Base-by-base conservation (phyloP, 2,797 vertebrate species). In the Sphenopsis melanotis region DNA sequence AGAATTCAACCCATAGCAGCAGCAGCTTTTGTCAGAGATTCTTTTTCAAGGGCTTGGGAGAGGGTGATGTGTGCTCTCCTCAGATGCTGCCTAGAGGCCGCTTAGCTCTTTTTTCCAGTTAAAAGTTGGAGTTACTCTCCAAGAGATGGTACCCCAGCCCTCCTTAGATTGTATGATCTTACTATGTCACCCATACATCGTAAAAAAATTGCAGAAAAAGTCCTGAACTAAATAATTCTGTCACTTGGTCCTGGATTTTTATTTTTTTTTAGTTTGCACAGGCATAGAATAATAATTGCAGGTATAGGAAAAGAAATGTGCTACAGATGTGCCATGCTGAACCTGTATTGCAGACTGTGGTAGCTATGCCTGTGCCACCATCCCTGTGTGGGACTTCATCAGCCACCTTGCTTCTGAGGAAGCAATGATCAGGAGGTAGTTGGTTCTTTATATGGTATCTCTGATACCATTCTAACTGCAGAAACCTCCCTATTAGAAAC, bases 121-220 rank as follows among this genome's bases (percentile, higher is more conserved):
- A 47, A 39, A 8, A 12, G 15, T 10, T n/a, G 15, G 42, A 90
- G 57, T 6, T 77, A 15, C 9, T 71, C 11, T 82, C 44, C 10
- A 24, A 13, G 30, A 49, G 24, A 20, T 20, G 17, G 29, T 30
- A 11, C 27, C 29, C 32, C 19, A 37, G 29, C 21, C 27, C 17
- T 89, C 22, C 50, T 56, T 52, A 37, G 11, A 8, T 12, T 36
- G 17, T 6, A 4, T 3, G 5, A 37, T 46, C 9, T 63, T 55
- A 17, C 12, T 17, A 0, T 15, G 13, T 26, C 1, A 1, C 39
- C 6, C 17, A 3, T 4, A 8, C 23, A 18, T 66, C 11, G 1
- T 9, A 41, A 47, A 23, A 36, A 7, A 1, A 6, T 47, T 55
- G 22, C n/a, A 68, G 57, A 86, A 86, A 49, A 81, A 3, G 4